These are phyloP conservation scores for Resseliella maxima DNA, from an alignment of 2,888 invertebrate species.

Conservation along the genomic window DNA sequence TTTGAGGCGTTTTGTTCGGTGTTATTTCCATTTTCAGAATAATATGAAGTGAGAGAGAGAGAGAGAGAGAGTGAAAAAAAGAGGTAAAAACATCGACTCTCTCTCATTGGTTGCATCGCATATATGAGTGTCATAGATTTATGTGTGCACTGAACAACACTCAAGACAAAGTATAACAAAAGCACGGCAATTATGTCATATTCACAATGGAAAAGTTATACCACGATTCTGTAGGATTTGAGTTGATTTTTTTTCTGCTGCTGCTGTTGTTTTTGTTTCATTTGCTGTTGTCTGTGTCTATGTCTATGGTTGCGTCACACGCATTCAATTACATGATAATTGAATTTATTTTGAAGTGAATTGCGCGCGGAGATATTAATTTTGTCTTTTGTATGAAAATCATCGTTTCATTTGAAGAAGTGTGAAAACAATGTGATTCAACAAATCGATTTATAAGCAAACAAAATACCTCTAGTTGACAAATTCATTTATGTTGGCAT, in stretches of 20 bases:
- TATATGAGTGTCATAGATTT: slow-evolving; percentile 21
- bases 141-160: slow-evolving; percentile 9
- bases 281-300: not conserved
- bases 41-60: no score
- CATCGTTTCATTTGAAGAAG: not conserved
- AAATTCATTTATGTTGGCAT: no score
- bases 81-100: not conserved
- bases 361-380: not conserved
- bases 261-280: not conserved
- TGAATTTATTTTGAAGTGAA: not conserved
- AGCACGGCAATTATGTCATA: slow-evolving; percentile 30
- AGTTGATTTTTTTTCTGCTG: not conserved
- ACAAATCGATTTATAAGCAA: not conserved
- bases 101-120: not conserved
- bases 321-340: slow-evolving; percentile 3
- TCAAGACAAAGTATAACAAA: slow-evolving; percentile 41
- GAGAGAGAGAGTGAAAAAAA: no score
- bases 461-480: no score
- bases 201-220: slow-evolving; percentile 35
- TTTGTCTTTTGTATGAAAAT: not conserved
- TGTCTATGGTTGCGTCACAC: not conserved
- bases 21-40: not conserved
- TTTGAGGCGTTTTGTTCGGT: not conserved
- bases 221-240: not conserved
- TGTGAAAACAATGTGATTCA: not conserved